A percentile compares a stretch with the other conserved stretches of the same genome.
These are phyloP conservation scores for Centropus bengalensis DNA, from an alignment of 2,113 vertebrate genomes.

Conservation along the genomic window DNA sequence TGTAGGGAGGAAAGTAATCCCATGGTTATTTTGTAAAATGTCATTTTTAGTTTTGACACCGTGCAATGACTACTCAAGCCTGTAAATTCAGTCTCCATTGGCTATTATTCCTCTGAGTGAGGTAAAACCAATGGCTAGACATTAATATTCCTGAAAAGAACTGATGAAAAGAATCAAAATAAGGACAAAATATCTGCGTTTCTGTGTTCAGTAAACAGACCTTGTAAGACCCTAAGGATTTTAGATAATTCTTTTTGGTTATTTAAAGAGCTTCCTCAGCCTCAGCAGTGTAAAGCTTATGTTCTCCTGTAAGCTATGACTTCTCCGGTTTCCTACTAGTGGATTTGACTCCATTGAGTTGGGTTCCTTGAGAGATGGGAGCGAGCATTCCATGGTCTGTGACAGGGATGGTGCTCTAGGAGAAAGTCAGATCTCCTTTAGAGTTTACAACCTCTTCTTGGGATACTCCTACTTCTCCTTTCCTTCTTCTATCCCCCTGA, in stretches of 20 bases:
- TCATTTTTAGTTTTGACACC: background rate
- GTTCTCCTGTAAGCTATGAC: background rate
- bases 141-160: background rate
- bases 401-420: background rate
- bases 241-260: background rate
- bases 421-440: background rate
- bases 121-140: background rate
- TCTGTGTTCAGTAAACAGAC: background rate
- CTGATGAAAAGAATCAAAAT: background rate
- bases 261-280: background rate
- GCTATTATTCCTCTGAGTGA: background rate
- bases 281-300: background rate
- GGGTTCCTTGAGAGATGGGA: background rate
- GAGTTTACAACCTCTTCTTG: background rate
- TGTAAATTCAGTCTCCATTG: background rate
- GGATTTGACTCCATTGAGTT: background rate
- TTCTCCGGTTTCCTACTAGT: background rate
- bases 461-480: background rate
- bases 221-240: background rate
- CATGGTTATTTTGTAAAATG: background rate
- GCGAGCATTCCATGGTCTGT: background rate
- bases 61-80: fast-evolving
- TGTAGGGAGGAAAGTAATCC: background rate
- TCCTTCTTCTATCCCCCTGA: background rate
- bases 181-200: background rate